Conservation (phyloP, 2,797 vertebrate species). For the Schizopygopsis malacanthus region DNA sequence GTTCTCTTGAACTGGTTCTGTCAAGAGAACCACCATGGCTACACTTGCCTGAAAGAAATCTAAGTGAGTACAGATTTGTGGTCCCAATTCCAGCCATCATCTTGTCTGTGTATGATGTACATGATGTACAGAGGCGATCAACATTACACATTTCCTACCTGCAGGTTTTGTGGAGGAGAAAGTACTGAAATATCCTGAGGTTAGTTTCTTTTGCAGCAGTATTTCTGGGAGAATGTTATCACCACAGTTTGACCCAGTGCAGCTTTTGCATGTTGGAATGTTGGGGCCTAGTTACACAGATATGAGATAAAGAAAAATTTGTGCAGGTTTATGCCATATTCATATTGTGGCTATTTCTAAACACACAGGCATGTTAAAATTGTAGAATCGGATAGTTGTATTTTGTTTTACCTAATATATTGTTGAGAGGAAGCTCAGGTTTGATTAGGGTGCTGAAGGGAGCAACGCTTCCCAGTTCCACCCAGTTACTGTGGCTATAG, state of each 20-base stretch:
- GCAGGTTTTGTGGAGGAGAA: slow-evolving; percentile 68
- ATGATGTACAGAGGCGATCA: background rate
- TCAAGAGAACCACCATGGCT: slow-evolving; percentile 68
- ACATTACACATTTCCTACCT: slow-evolving; percentile 61
- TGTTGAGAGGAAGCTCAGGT: slow-evolving; percentile 63
- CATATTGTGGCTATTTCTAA: background rate
- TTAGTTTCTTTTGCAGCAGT: slow-evolving; percentile 68
- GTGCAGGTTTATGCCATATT: background rate
- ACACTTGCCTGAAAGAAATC: slow-evolving; percentile 70
- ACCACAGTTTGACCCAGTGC: slow-evolving; percentile 56
- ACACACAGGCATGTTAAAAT: background rate
- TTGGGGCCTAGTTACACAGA: slow-evolving; percentile 48
- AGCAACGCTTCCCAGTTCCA: slow-evolving; percentile 67
- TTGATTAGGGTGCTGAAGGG: slow-evolving; percentile 72
- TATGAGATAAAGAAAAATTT: background rate
- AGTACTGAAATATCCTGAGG: slow-evolving; percentile 73
- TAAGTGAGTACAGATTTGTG: background rate
- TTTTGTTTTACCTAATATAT: slow-evolving; percentile 71
- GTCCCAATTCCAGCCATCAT: background rate
- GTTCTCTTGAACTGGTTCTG: slow-evolving; percentile 47
- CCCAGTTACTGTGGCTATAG: slow-evolving; percentile 81
- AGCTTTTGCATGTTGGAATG: slow-evolving; percentile 73
- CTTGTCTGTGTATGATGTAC: background rate
- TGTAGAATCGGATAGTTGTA: background rate
- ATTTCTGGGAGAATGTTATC: slow-evolving; percentile 73